These are phyloP conservation scores for Zosterops japonicus DNA, from an alignment of 2,113 vertebrate species.

Conservation along the genomic window DNA sequence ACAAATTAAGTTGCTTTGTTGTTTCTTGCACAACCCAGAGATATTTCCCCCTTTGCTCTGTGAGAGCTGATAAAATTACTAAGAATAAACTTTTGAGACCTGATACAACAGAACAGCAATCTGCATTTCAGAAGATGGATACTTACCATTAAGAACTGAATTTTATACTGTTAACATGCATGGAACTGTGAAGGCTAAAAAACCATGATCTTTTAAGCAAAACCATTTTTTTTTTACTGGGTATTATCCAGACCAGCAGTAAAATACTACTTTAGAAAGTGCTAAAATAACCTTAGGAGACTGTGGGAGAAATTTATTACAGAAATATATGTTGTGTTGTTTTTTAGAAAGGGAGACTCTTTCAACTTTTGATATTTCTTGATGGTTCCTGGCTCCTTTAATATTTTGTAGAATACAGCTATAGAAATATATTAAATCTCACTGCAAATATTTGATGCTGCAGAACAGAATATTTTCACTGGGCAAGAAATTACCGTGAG, in stretches of 20 bases:
- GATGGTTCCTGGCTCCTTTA: neutral
- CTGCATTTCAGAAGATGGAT: neutral
- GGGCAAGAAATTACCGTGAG: neutral
- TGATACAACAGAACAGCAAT: neutral
- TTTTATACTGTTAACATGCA: neutral
- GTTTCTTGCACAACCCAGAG: neutral
- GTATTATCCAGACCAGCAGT: neutral
- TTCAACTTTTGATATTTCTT: neutral
- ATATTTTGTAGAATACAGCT: neutral
- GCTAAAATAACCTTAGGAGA: neutral
- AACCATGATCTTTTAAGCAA: neutral
- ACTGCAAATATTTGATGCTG: conserved; percentile 2
- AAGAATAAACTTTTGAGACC: neutral
- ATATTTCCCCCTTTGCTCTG: neutral
- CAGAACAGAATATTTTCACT: conserved; percentile 1
- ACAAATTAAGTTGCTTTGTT: neutral
- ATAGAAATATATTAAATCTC: conserved; percentile 1
- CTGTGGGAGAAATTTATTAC: neutral
- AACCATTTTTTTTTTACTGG: neutral
- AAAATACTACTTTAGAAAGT: neutral
- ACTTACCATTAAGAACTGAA: neutral
- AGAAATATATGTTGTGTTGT: neutral
- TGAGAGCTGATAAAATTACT: neutral
- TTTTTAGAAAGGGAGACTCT: neutral
- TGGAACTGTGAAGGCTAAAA: neutral